Evolutionary conservation across 2,888 invertebrate species (phyloP), one percentile per base, ranked within the genome.

Genomic region (Hirtodrosophila duncani): DNA sequence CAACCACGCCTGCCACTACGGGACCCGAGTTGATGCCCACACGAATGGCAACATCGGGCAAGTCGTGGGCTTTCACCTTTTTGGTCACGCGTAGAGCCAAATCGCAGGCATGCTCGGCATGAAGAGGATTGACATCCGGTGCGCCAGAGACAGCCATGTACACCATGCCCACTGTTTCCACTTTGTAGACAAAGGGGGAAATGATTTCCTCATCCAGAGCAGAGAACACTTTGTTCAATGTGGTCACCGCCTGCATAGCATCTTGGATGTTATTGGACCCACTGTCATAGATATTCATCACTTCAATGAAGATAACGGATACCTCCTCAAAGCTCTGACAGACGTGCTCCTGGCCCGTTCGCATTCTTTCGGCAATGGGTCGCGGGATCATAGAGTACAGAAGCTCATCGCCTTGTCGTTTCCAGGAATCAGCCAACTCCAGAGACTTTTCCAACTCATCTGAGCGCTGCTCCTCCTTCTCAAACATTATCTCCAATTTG

Each of bases 91-190:
- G 91, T 8, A 96, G 87, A 0, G 95, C 92, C 3, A 95, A 91
- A 75, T 93, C 92, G 1, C 94, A 93, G 8, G 94, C 92, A 59
- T 93, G 91, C 52, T 90, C 89, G 0, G 95, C 94, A 85, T 97
- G 96, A 9, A 90, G 86, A 1, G 91, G 89, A 27, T 91, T 90
- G 29, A 90, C 88, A 81, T 96, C 94, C 0, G 96, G 96, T 1
- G 94, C 93, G 0, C 97, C 97, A 31, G 95, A 94, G 3, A 95
- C 96, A 21, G 94, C 91, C 96, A 97, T 96, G 85, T 97, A 97
- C 36, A 91, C 91, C 84, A 92, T 93, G n/a, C 96, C 97, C 1
- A 97, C 94, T 0, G 97, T 97, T 88, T 97, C 97, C 50, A 97
- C 96, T 91, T 97, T 97, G 83, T 96, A 97, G 1, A 96, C 95